A percentile compares a stretch with the other conserved stretches of the same genome.
Evolutionary conservation across 2,888 invertebrate species (phyloP).

Genomic region (Eilema caniola): DNA sequence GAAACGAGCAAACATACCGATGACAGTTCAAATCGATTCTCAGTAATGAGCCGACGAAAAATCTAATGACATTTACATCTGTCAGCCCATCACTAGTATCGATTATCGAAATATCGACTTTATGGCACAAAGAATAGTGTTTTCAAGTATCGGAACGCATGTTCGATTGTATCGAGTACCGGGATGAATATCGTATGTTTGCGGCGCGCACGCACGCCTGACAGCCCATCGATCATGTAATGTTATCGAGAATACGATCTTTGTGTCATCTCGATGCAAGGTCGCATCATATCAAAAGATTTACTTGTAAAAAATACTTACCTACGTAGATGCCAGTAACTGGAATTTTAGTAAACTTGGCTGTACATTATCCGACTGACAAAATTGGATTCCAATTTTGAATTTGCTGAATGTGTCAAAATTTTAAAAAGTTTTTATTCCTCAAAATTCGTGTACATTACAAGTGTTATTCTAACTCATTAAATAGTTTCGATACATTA

Average conservation of each 20-base stretch:
- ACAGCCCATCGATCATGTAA: conserved; percentile 70
- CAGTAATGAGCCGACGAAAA: conserved; percentile 63
- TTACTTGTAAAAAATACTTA: conserved; percentile 25
- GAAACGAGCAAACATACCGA: conserved; percentile 50
- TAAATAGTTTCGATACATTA: conserved; percentile 59
- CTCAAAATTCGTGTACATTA: no score
- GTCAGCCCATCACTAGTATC: conserved; percentile 46
- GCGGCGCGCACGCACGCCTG: conserved; percentile 60
- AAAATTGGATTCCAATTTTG: conserved; percentile 30
- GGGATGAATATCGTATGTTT: conserved; percentile 55
- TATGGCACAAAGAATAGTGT: conserved; percentile 48
- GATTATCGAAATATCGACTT: conserved; percentile 36
- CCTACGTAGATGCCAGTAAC: background rate
- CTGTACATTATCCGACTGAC: conserved; percentile 21
- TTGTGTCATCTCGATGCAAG: conserved; percentile 67
- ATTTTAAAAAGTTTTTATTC: background rate
- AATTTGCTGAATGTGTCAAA: conserved; percentile 11
- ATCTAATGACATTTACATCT: conserved; percentile 57
- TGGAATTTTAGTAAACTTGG: conserved; percentile 25
- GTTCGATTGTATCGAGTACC: conserved; percentile 58
- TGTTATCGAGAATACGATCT: conserved; percentile 64
- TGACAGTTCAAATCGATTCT: conserved; percentile 65
- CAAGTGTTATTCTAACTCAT: no score
- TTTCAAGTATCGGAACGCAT: conserved; percentile 49
- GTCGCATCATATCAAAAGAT: conserved; percentile 53